These are phyloP conservation scores for Tragelaphus scriptus DNA, from an alignment of 2,113 vertebrate species.

Conservation along the genomic window DNA sequence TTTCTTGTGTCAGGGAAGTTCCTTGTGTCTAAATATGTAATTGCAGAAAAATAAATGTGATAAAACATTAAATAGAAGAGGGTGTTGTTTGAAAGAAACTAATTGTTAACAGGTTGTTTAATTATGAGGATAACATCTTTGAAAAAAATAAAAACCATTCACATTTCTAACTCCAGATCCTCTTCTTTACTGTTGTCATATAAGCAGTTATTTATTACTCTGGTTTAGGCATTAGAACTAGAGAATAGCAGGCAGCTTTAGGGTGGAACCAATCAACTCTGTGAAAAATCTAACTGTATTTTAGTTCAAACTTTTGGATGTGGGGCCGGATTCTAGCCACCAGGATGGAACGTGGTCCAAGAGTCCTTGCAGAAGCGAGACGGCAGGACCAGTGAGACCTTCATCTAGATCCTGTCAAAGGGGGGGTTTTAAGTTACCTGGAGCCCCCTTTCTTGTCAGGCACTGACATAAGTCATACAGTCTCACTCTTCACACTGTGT, in stretches of 20 bases:
- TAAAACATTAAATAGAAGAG: neutral
- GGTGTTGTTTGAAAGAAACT: neutral
- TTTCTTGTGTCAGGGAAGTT: neutral
- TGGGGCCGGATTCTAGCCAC: neutral
- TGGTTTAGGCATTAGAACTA: neutral
- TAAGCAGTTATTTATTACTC: neutral
- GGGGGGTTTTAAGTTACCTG: neutral
- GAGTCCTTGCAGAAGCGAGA: neutral
- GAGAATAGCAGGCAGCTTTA: neutral
- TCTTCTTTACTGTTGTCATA: neutral
- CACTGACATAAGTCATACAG: neutral
- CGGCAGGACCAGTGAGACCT: neutral
- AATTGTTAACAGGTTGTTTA: constrained; percentile 4
- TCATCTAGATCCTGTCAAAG: neutral
- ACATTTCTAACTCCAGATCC: neutral
- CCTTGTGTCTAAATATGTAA: neutral
- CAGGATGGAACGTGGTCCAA: neutral
- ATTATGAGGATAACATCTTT: neutral
- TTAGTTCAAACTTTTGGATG: neutral
- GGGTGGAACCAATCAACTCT: neutral
- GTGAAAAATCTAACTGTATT: neutral
- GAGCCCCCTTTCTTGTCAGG: neutral
- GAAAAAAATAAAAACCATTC: neutral
- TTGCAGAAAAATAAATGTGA: neutral
- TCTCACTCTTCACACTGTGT: neutral